These are phyloP conservation scores for Tachina fera DNA, from an alignment of 2,888 invertebrate species.

Conservation along the genomic window DNA sequence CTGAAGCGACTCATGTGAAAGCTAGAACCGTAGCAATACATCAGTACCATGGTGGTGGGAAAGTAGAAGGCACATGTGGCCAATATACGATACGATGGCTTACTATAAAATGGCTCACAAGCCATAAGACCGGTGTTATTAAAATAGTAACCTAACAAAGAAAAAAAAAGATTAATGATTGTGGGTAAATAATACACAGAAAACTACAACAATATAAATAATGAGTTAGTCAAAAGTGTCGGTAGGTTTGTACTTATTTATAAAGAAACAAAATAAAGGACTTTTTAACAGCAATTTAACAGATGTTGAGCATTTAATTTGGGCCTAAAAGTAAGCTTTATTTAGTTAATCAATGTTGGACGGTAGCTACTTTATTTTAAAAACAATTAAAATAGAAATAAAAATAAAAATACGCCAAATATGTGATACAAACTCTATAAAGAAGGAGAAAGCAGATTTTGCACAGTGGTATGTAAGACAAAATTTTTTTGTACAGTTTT, in stretches of 20 bases:
- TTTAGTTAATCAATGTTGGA: not conserved
- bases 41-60: conserved; percentile 94
- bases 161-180: conserved; percentile 29
- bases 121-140: conserved; percentile 93
- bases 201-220: not conserved
- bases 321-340: not conserved
- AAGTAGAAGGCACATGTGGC: conserved; percentile 95
- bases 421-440: too few relatives aligned
- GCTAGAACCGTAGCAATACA: conserved; percentile 95
- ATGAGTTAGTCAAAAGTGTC: too few relatives aligned
- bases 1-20: conserved; percentile 94
- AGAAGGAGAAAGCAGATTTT: too few relatives aligned
- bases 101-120: conserved; percentile 93
- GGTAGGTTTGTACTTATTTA: too few relatives aligned
- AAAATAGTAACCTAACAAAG: conserved; percentile 89
- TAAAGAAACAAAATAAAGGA: not conserved
- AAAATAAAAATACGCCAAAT: too few relatives aligned
- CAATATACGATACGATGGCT: conserved; percentile 88
- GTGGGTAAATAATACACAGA: not conserved
- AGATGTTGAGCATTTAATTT: too few relatives aligned
- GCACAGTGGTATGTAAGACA: too few relatives aligned
- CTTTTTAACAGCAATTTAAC: not conserved
- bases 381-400: too few relatives aligned
- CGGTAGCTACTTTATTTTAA: too few relatives aligned
- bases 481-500: too few relatives aligned